A percentile compares a stretch with the other conserved stretches of the same genome.
These are phyloP conservation scores for Lepidurus apus DNA, from an alignment of 1,140 invertebrate species.

Conservation along the genomic window DNA sequence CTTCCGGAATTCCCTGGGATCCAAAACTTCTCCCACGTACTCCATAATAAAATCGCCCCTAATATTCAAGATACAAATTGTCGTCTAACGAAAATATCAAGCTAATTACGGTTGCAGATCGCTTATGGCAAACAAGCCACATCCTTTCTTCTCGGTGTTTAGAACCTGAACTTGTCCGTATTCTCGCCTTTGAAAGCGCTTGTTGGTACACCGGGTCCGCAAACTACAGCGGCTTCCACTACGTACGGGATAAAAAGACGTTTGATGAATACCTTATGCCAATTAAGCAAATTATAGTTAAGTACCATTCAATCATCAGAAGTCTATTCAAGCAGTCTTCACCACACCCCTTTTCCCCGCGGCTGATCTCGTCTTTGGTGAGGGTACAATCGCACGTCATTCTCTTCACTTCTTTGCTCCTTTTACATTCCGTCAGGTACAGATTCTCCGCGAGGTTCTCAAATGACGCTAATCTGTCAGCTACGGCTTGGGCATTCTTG, in stretches of 20 bases:
- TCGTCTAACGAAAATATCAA: conserved; percentile 32
- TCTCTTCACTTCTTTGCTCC: conserved; percentile 78
- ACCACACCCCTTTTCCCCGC: conserved; percentile 81
- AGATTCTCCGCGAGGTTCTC: conserved; percentile 75
- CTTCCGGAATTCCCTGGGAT: conserved; percentile 80
- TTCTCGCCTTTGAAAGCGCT: conserved; percentile 80
- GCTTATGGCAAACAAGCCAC: conserved; percentile 74
- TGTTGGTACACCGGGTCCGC: conserved; percentile 84
- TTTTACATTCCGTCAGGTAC: conserved; percentile 69
- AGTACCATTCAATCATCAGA: conserved; percentile 95
- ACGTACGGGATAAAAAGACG: conserved; percentile 38
- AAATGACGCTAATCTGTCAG: conserved; percentile 69
- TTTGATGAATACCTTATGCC: too few species aligned
- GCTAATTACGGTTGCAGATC: conserved; percentile 64
- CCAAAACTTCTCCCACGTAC: conserved; percentile 95
- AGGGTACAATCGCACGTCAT: conserved; percentile 95
- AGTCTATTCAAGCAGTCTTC: conserved; percentile 94
- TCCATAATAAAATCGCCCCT: conserved; percentile 95
- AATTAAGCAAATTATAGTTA: neutral
- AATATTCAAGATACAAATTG: conserved; percentile 35
- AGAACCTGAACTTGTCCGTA: conserved; percentile 83
- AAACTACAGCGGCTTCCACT: conserved; percentile 84
- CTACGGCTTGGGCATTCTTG: conserved; percentile 43
- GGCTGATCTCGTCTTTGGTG: conserved; percentile 76
- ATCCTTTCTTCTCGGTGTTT: conserved; percentile 87